These are phyloP conservation scores for Dicyrtomina minuta DNA, from an alignment of 2,888 invertebrate species.

Conservation along the genomic window DNA sequence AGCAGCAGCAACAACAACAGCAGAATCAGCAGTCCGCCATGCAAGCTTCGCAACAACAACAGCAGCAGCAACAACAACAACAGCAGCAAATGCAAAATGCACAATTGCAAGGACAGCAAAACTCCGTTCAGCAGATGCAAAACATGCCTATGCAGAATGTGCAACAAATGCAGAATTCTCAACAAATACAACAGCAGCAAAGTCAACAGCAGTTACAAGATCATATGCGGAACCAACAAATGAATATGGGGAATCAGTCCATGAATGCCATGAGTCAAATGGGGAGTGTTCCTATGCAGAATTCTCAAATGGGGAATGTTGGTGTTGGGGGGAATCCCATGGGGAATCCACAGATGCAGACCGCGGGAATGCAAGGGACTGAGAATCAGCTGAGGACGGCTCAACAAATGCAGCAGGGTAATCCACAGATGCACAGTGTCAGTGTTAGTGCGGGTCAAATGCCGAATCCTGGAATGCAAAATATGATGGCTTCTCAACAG, in stretches of 20 bases:
- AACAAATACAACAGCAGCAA: too few species aligned
- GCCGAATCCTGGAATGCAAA: conserved; percentile 48
- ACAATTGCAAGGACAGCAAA: conserved; percentile 37
- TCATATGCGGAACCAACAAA: conserved; percentile 12
- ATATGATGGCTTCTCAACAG: conserved; percentile 22
- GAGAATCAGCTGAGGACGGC: conserved; percentile 50
- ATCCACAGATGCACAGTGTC: conserved; percentile 33
- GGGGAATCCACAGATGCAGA: conserved; percentile 53
- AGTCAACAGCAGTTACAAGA: conserved; percentile 5
- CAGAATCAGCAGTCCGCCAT: background rate
- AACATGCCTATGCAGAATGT: conserved; percentile 9
- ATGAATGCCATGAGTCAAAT: conserved; percentile 43
- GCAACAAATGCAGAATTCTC: conserved; percentile 25
- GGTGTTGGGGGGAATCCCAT: conserved; percentile 41
- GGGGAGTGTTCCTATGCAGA: conserved; percentile 52
- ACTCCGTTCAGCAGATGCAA: conserved; percentile 28
- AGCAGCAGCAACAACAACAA: conserved; percentile 15
- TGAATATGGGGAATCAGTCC: background rate
- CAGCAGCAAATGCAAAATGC: conserved; percentile 33
- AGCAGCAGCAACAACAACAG: conserved; percentile 22
- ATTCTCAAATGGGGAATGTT: conserved; percentile 17
- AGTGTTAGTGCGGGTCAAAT: conserved; percentile 57
- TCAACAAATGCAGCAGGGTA: conserved; percentile 53
- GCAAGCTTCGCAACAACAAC: conserved; percentile 5
- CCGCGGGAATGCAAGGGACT: background rate